Conservation (phyloP, 1,140 invertebrate species). For the Agraylea sexmaculata region DNA sequence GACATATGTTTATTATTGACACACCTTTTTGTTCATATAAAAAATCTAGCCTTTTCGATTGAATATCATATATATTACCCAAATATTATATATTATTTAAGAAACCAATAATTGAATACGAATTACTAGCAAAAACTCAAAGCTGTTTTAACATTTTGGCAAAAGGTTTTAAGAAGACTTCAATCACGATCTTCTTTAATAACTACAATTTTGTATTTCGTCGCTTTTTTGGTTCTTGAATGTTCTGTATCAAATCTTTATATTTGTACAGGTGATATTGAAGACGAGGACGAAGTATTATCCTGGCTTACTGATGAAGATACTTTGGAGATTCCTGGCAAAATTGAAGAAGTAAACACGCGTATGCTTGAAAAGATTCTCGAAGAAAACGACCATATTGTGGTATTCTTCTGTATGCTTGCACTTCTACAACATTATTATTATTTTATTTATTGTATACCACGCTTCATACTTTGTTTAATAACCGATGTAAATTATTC, state of each 20-base stretch:
- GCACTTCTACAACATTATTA: slow-evolving; percentile 3
- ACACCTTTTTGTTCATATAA: too few relatives aligned
- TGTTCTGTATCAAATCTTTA: slow-evolving; percentile 5
- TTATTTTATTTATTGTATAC: slow-evolving; percentile 5
- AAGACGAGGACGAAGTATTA: slow-evolving; percentile 82
- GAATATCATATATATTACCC: too few relatives aligned
- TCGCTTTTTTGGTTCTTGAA: too few relatives aligned
- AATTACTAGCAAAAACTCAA: too few relatives aligned
- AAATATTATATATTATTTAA: too few relatives aligned
- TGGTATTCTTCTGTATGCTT: slow-evolving; percentile 85
- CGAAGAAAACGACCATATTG: slow-evolving; percentile 75
- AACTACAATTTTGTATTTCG: too few relatives aligned
- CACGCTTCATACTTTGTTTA: background rate
- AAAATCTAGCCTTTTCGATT: too few relatives aligned
- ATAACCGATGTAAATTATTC: background rate
- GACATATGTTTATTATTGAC: too few relatives aligned
- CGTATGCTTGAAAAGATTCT: slow-evolving; percentile 87
- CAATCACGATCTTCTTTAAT: too few relatives aligned
- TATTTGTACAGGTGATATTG: slow-evolving; percentile 56
- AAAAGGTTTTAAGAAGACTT: too few relatives aligned
- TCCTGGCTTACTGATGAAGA: slow-evolving; percentile 87
- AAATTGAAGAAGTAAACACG: slow-evolving; percentile 87
- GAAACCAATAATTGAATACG: too few relatives aligned
- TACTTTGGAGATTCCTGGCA: slow-evolving; percentile 80
- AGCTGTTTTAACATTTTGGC: too few relatives aligned